phyloP scores from a whole-genome alignment of 2,113 vertebrate genomes.

The Paradisaea rubra region DNA sequence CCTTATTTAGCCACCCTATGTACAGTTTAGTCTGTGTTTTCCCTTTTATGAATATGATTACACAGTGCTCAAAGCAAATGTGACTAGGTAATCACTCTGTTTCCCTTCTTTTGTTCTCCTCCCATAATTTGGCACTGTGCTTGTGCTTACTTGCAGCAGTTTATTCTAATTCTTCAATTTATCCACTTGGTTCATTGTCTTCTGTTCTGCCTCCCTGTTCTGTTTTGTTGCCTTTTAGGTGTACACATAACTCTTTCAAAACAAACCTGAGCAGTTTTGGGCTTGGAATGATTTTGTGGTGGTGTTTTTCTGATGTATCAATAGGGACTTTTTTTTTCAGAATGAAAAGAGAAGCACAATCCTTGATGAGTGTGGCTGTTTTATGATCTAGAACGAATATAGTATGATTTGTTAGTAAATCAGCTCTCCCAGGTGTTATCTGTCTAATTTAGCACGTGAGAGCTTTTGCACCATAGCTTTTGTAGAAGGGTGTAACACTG shows the following conservation, averaged over 20 bases:
- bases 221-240: not conserved
- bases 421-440: not conserved
- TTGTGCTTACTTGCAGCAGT: not conserved
- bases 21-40: not conserved
- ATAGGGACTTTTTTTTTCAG: not conserved
- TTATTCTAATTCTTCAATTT: not conserved
- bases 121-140: not conserved
- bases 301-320: not conserved
- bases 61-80: not conserved
- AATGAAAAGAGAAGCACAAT: not conserved
- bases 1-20: not conserved
- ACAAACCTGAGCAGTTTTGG: not conserved
- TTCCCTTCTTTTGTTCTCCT: not conserved
- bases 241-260: not conserved
- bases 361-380: not conserved
- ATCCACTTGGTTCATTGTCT: not conserved
- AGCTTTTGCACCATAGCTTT: not conserved
- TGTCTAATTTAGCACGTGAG: not conserved
- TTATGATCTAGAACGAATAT: not conserved
- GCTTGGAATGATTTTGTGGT: not conserved
- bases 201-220: not conserved
- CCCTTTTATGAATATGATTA: not conserved
- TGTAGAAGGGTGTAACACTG: not conserved
- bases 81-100: not conserved
- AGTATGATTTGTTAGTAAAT: not conserved